Evolutionary conservation across 2,113 vertebrate genomes (phyloP), one percentile per base, ranked within the genome.

Genomic region (Zapornia atra): DNA sequence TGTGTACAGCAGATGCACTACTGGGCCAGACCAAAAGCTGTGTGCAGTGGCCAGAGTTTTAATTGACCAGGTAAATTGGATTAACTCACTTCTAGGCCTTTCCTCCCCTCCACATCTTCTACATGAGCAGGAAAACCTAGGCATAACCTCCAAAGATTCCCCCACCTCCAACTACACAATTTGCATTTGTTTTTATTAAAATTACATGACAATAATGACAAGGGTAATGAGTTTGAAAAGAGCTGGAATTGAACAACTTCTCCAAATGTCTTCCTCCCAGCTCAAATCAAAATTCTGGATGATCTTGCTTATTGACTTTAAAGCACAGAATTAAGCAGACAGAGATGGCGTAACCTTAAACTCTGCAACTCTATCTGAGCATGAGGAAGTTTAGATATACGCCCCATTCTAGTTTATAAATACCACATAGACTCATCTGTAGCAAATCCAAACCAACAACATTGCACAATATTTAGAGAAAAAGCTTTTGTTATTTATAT

Each of bases 401-500:
- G 15, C n/a, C 34, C 33, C 44, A 53, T 29, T 71, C 21, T 61
- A 21, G 34, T 64, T 91, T 86, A 92, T 86, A 94, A 95, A 96
- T 69, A 94, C 44, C 64, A 75, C 68, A 31, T 63, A 69, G 44
- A 85, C n/a, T 65, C 73, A 77, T 86, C 66, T 91, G 86, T 78
- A 95, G 91, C 70, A 92, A 95, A 97, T 94, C 86, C 88, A 86
- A 76, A 95, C 82, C 73, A 95, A 97, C 75, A 87, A 36, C 6
- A 48, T 97, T 92, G 96, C 82, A 94, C 91, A 96, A 96, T 57
- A 78, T 38, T 94, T 72, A 92, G 94, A 97, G 95, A 95, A 92
- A 91, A 73, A 97, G 94, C 83, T 73, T 91, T 53, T 92, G 80
- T 88, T 97, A 92, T 92, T 97, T 96, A 95, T 14, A 36, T 77